Conservation (phyloP, 2,888 invertebrate genomes). For the Platycheirus rosarum region DNA sequence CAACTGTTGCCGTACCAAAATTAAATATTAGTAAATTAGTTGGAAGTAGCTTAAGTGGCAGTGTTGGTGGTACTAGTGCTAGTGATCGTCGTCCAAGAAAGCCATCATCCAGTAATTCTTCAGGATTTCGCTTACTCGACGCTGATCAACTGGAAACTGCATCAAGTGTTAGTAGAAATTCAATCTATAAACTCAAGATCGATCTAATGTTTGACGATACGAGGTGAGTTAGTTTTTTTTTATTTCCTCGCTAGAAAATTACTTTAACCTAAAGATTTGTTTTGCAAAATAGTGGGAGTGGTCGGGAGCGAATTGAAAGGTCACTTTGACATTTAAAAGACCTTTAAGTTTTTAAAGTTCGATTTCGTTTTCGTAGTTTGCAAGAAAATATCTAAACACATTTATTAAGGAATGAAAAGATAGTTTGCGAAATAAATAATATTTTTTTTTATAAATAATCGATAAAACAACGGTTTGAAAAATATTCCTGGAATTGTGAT, state of each 20-base stretch:
- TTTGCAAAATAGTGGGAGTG: not conserved
- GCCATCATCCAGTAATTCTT: slow-evolving; percentile 79
- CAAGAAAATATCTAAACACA: not conserved
- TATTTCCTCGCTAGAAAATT: not conserved
- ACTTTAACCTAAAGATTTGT: not conserved
- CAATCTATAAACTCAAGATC: slow-evolving; percentile 91
- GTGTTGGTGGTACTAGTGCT: slow-evolving; percentile 1
- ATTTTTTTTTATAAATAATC: no score
- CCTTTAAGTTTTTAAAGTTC: not conserved
- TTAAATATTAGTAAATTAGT: slow-evolving; percentile 73
- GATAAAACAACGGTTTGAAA: no score
- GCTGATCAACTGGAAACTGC: slow-evolving; percentile 81
- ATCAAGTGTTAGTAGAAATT: slow-evolving; percentile 84
- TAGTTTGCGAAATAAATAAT: no score
- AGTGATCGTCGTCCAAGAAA: slow-evolving; percentile 77
- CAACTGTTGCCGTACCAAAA: slow-evolving; percentile 80
- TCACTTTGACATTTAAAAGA: slow-evolving; percentile 19
- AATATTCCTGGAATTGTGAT: no score
- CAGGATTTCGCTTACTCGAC: slow-evolving; percentile 82
- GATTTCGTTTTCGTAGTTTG: not conserved
- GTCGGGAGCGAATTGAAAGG: slow-evolving; percentile 12
- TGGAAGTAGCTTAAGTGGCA: slow-evolving; percentile 37
- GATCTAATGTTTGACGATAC: slow-evolving; percentile 92
- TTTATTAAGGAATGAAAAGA: no score
- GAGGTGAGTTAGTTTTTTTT: slow-evolving; percentile 81